Conservation (phyloP, 2,888 invertebrate species). For the Cylindroiulus punctatus region DNA sequence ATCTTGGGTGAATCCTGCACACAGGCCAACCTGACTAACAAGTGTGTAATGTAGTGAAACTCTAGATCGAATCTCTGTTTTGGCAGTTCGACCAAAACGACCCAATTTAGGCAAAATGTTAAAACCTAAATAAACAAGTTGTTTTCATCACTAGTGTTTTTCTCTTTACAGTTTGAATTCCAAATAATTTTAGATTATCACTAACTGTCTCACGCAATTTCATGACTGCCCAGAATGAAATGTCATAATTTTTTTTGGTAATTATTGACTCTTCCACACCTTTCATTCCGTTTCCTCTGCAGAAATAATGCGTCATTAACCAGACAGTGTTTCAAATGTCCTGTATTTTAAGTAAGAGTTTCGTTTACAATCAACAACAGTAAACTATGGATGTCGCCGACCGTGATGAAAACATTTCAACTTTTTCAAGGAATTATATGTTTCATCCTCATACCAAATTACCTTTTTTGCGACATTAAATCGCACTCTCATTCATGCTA, state of each 20-base stretch:
- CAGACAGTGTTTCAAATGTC: not conserved
- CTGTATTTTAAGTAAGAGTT: not conserved
- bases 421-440: not conserved
- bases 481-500: not conserved
- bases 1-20: not conserved
- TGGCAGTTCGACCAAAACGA: too few species aligned
- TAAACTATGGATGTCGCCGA: not conserved
- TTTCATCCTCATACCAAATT: not conserved
- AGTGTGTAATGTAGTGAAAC: not conserved
- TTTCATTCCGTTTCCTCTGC: not conserved
- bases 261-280: not conserved
- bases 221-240: not conserved
- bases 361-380: not conserved
- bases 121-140: too few species aligned
- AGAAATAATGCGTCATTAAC: not conserved
- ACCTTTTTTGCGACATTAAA: not conserved
- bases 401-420: slow-evolving; percentile 20
- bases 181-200: not conserved
- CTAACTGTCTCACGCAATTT: not conserved
- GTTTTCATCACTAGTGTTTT: too few species aligned
- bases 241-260: not conserved
- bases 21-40: not conserved
- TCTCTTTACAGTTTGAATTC: too few species aligned
- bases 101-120: too few species aligned
- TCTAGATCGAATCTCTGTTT: not conserved